Percentiles rank a stretch among this genome's conserved stretches.
Conservation (phyloP, 2,888 invertebrate species). For the Cerastis leucographa region DNA sequence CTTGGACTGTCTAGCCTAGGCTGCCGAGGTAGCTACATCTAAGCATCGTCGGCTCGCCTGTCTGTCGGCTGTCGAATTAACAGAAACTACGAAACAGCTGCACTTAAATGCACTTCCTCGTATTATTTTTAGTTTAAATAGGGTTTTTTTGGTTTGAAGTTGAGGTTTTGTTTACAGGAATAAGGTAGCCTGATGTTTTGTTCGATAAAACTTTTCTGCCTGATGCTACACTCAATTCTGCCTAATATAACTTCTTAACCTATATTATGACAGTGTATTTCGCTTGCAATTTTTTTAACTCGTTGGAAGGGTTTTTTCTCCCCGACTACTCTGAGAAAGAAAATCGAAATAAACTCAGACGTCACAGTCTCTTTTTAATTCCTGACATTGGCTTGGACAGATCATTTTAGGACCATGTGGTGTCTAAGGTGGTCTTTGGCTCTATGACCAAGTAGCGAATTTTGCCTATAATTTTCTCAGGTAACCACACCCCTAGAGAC, state of each 20-base stretch:
- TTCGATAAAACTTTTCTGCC: background rate
- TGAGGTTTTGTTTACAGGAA: slow-evolving; percentile 12
- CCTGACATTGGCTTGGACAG: background rate
- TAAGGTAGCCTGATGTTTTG: background rate
- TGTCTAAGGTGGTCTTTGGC: no score
- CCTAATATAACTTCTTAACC: background rate
- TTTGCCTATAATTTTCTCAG: no score
- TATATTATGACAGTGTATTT: background rate
- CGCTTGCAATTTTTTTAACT: background rate
- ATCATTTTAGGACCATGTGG: background rate
- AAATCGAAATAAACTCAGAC: background rate
- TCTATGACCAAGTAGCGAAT: no score
- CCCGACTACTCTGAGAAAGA: background rate
- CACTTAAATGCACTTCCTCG: slow-evolving; percentile 53
- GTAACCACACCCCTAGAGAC: background rate
- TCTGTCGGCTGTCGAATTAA: slow-evolving; percentile 68
- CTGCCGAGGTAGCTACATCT: slow-evolving; percentile 7
- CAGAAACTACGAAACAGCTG: slow-evolving; percentile 46
- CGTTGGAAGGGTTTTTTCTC: no score
- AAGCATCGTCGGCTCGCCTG: slow-evolving; percentile 44
- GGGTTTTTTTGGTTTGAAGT: background rate
- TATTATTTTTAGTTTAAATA: slow-evolving; percentile 59
- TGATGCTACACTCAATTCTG: background rate
- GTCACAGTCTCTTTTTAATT: background rate
- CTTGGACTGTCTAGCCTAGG: slow-evolving; percentile 2